phyloP scores from a whole-genome alignment of 2,888 invertebrate genomes.

The Hyalella azteca region DNA sequence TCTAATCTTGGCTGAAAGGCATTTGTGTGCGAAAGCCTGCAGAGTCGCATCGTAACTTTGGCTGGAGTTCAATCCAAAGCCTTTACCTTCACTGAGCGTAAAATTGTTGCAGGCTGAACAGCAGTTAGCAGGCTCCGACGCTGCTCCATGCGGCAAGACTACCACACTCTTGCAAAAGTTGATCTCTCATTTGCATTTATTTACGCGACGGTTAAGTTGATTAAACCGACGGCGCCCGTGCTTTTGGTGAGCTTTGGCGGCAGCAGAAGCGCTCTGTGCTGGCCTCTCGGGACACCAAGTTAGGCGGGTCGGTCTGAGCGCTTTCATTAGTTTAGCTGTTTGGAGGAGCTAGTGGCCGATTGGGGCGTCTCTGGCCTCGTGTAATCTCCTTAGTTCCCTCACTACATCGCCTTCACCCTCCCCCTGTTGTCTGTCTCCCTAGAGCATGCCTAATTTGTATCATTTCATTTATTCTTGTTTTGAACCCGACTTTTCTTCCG shows the following conservation, averaged over 20 bases:
- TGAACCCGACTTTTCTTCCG: no score
- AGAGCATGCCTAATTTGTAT: not conserved
- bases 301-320: conserved; percentile 3
- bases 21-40: no score
- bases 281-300: conserved; percentile 14
- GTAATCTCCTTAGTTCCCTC: conserved; percentile 23
- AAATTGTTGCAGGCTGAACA: conserved; percentile 10
- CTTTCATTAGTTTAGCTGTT: conserved; percentile 24
- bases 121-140: conserved; percentile 9
- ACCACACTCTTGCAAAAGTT: conserved; percentile 21
- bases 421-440: conserved; percentile 37
- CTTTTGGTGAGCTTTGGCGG: conserved; percentile 27
- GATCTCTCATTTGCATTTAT: conserved; percentile 36
- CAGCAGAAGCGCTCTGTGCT: not conserved
- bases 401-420: conserved; percentile 19
- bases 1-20: no score
- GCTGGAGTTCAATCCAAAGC: not conserved
- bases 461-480: not conserved
- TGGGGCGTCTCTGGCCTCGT: conserved; percentile 1
- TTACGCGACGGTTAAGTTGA: conserved; percentile 34
- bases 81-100: not conserved
- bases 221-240: conserved; percentile 20
- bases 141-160: conserved; percentile 3
- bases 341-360: conserved; percentile 21
- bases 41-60: not conserved